Evolutionary conservation across 2,888 invertebrate genomes (phyloP), one percentile per base, ranked within the genome.

Genomic region (Hanleya hanleyi): DNA sequence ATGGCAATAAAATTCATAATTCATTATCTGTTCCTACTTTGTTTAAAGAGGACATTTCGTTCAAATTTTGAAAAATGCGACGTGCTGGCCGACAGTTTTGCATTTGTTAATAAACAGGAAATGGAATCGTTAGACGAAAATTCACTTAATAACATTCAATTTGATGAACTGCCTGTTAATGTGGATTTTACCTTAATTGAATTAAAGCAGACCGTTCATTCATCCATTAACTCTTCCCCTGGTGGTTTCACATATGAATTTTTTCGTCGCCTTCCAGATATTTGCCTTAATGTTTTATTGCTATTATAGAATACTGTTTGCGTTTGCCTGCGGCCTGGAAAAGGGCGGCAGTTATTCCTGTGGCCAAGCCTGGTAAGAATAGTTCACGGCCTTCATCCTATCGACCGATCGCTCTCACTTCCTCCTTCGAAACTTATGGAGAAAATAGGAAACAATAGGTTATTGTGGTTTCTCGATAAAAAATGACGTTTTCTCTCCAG

Each of bases 361-460:
- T 65, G 3, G 3, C 38, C 3, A 65, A 65, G 12, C 36, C 65
- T 35, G 67, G 67, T 3, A 67, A 67, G 49, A 47, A 67, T 26
- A 15, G n/a, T 1, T 7, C 38, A 9, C 1, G 18, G 3, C 47
- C 67, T 3, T 18, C 32, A 4, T 47, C 47, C 1, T 67, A 67
- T 29, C n/a, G 67, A 29, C 67, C 67, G 12, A 67, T 67, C 18
- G 15, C 67, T n/a, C 32, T 67, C 1, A 41, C 49, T 22, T 35
- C 35, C 7, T 32, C 18, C 5, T 32, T 67, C 32, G 5, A 49
- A 67, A 22, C 9, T 67, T 3, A 49, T 67, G 64, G 64, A 64
- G 64, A 4, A 18, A 4, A 35, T 64, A 37, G 26, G 35, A 22
- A 64, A 64, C 26, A 22, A 18, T 2, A 1, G 64, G 35, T 64